Conservation (phyloP, 2,113 vertebrate genomes). For the Ailurus styani region DNA sequence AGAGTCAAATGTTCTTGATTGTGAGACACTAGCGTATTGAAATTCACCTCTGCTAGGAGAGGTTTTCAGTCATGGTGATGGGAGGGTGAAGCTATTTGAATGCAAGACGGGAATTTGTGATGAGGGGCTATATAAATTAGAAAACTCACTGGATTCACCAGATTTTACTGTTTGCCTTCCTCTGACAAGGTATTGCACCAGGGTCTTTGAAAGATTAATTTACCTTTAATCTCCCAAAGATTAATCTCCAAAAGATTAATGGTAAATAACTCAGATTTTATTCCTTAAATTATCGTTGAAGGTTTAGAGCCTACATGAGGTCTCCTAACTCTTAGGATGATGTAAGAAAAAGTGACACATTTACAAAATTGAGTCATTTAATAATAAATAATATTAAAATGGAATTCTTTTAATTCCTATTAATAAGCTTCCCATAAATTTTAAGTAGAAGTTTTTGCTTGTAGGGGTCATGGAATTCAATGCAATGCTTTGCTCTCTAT, state of each 20-base stretch:
- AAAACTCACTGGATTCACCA: constrained; percentile 10
- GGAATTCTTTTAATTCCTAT: background rate
- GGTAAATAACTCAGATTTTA: background rate
- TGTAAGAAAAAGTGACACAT: background rate
- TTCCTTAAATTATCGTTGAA: background rate
- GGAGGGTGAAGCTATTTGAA: background rate
- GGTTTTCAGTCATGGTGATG: background rate
- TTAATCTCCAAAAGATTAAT: background rate
- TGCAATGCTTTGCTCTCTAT: constrained; percentile 36
- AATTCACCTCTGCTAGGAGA: background rate
- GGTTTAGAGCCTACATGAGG: background rate
- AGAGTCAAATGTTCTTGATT: background rate
- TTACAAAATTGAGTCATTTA: background rate
- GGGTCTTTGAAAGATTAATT: constrained; percentile 35
- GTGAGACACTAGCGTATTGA: background rate
- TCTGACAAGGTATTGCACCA: background rate
- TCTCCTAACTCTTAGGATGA: background rate
- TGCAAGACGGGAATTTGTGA: background rate
- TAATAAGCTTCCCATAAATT: background rate
- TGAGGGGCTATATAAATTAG: constrained; percentile 30
- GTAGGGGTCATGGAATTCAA: background rate
- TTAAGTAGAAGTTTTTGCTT: background rate
- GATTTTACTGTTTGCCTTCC: constrained; percentile 39
- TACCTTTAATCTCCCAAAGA: constrained; percentile 8
- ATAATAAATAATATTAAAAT: background rate